phyloP scores from a whole-genome alignment of 2,797 vertebrate species.

The Selene dorsalis region DNA sequence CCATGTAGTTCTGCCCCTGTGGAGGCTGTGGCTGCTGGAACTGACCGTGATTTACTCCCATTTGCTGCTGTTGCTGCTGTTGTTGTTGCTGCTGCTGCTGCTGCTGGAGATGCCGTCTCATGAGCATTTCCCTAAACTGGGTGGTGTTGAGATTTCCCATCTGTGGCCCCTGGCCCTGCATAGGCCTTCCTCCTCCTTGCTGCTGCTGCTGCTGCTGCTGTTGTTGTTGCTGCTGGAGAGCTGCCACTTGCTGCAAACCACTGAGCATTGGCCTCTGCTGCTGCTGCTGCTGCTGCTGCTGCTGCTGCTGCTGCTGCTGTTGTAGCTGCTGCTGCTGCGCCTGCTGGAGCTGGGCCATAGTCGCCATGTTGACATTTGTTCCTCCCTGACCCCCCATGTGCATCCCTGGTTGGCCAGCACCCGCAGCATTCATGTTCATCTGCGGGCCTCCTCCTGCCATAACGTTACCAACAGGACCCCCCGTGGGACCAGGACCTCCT shows the following conservation, averaged over 20 bases:
- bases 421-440: constrained; percentile 78
- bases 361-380: constrained; percentile 74
- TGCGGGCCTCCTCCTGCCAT: constrained; percentile 76
- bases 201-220: constrained; percentile 75
- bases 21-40: constrained; percentile 90
- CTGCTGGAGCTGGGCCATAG: constrained; percentile 83
- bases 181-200: constrained; percentile 74
- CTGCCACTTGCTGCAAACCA: constrained; percentile 70
- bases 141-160: constrained; percentile 91
- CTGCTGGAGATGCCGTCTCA: constrained; percentile 87
- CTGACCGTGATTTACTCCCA: constrained; percentile 90
- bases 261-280: constrained; percentile 69
- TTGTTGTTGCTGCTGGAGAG: constrained; percentile 71
- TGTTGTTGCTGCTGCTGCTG: constrained; percentile 86
- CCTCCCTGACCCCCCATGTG: constrained; percentile 90
- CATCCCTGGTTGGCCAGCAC: constrained; percentile 82
- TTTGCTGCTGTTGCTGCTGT: constrained; percentile 87
- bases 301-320: not conserved
- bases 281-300: constrained; percentile 61
- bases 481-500: constrained; percentile 72
- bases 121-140: constrained; percentile 91
- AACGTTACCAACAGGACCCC: constrained; percentile 74
- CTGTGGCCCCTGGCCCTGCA: constrained; percentile 88
- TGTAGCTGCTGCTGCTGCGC: constrained; percentile 78
- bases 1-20: constrained; percentile 87